Percentiles rank a stretch among this genome's conserved stretches.
Conservation (phyloP, 2,797 vertebrate species). For the Sebastes cheni region DNA sequence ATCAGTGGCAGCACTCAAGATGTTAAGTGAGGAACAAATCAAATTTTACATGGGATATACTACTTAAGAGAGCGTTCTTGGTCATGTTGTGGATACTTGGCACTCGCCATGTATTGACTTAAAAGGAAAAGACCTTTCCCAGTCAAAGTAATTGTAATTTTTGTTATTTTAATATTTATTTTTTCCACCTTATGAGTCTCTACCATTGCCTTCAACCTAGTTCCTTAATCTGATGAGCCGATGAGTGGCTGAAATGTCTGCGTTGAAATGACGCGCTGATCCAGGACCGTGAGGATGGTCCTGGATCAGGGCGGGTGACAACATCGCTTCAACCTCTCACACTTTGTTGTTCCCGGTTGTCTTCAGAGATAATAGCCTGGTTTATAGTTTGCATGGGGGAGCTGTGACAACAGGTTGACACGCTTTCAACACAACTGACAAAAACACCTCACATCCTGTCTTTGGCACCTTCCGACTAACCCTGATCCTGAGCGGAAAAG, state of each 20-base stretch:
- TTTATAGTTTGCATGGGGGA: constrained; percentile 9
- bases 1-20: too few relatives aligned
- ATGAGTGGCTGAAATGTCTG: background rate
- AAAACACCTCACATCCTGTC: constrained; percentile 42
- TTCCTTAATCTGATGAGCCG: background rate
- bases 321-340: constrained; percentile 2
- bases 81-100: background rate
- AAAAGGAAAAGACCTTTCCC: background rate
- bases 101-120: background rate
- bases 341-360: constrained; percentile 10
- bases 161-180: background rate
- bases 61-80: background rate
- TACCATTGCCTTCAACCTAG: background rate
- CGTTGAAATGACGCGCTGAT: background rate
- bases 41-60: background rate
- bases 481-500: constrained; percentile 60
- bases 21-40: background rate
- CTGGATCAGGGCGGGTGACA: background rate
- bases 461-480: constrained; percentile 63
- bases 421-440: constrained; percentile 15
- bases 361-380: constrained; percentile 1
- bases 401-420: constrained; percentile 26
- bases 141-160: background rate
- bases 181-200: background rate
- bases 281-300: background rate